A percentile compares a stretch with the other conserved stretches of the same genome.
phyloP scores from a whole-genome alignment of 1,140 invertebrate species.

The Trachelipus rathkii region DNA sequence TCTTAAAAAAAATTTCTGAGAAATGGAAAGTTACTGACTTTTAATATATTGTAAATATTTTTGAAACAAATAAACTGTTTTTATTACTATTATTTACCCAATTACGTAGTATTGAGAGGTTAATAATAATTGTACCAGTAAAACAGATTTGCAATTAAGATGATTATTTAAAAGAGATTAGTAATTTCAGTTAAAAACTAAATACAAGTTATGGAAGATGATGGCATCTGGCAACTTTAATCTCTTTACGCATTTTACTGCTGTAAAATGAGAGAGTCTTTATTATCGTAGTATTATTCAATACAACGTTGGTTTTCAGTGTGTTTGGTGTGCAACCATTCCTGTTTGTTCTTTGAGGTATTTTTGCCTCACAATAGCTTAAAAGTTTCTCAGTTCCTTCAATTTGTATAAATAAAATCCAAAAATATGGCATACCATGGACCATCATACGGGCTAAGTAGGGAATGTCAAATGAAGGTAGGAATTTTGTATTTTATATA shows the following conservation, averaged over 20 bases:
- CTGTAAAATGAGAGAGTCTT: background rate
- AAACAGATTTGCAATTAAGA: background rate
- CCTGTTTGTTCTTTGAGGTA: background rate
- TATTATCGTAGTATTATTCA: background rate
- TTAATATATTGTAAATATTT: no score
- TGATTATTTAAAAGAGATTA: background rate
- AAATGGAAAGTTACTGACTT: no score
- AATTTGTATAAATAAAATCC: conserved; percentile 28
- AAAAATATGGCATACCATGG: conserved; percentile 57
- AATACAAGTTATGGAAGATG: background rate
- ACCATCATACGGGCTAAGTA: conserved; percentile 57
- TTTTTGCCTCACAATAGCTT: background rate
- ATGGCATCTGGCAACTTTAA: background rate
- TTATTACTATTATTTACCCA: background rate
- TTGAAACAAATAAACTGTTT: no score
- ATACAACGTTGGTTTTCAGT: background rate
- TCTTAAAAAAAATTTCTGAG: no score
- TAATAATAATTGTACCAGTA: background rate
- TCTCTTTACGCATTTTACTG: background rate
- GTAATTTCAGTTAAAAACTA: background rate
- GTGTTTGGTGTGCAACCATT: background rate
- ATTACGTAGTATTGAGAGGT: background rate
- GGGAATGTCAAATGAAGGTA: conserved; percentile 58
- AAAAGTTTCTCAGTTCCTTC: background rate
- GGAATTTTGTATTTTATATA: conserved; percentile 6